A percentile compares a stretch with the other conserved stretches of the same genome.
These are phyloP conservation scores for Echinometra lucunter DNA, from an alignment of 53 echinoderm and acorn worm genomes.

Conservation along the genomic window DNA sequence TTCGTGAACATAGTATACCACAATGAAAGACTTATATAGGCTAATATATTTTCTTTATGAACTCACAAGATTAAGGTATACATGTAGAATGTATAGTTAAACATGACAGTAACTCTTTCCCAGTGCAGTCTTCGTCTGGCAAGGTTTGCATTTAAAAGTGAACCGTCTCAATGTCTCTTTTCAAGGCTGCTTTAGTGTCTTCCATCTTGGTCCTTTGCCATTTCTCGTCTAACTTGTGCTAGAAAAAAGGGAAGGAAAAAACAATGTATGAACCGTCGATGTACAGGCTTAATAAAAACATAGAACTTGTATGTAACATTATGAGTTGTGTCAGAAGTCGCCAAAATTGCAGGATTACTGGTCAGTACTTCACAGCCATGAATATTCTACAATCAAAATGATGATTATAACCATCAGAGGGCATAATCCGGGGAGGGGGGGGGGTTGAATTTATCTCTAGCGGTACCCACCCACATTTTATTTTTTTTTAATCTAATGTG, in stretches of 20 bases:
- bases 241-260: background rate
- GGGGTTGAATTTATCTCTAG: no score
- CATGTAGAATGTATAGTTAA: no score
- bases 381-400: no score
- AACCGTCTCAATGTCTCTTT: background rate
- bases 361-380: no score
- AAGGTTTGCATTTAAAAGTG: background rate
- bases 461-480: no score
- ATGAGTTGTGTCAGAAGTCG: background rate
- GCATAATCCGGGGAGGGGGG: no score
- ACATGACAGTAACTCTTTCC: no score
- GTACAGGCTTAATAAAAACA: background rate
- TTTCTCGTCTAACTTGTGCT: conserved; percentile 10
- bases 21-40: background rate
- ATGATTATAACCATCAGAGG: no score
- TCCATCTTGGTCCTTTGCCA: conserved; percentile 21
- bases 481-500: no score
- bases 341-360: no score
- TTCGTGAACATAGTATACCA: background rate
- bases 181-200: background rate
- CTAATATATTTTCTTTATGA: background rate
- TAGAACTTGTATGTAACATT: no score
- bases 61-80: no score
- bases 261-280: background rate
- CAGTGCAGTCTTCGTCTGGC: background rate